Conservation (phyloP, 2,888 invertebrate genomes). For the Stenichneumon culpator region DNA sequence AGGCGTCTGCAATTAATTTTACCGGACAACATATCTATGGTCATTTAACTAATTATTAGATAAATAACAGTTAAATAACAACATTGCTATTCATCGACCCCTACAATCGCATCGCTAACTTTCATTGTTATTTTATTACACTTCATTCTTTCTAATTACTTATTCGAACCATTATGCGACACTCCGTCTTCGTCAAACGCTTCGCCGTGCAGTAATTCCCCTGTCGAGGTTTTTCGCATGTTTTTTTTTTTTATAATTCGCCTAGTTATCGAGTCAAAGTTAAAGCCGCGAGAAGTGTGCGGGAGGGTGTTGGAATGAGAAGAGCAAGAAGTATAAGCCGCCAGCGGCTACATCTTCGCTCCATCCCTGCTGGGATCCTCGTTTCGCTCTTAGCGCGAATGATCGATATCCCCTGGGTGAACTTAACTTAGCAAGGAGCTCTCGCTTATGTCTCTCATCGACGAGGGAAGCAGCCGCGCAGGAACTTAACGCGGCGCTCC, state of each 20-base stretch:
- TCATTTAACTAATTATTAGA: too few species aligned
- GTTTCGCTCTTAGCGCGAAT: constrained; percentile 21
- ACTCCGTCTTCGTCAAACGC: neutral
- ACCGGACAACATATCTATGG: too few species aligned
- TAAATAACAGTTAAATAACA: too few species aligned
- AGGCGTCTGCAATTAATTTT: too few species aligned
- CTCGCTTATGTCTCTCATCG: constrained; percentile 52
- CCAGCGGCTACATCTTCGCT: constrained; percentile 20
- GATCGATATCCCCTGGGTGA: constrained; percentile 49
- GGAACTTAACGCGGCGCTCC: constrained; percentile 13
- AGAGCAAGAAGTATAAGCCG: constrained; percentile 41
- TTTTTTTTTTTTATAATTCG: constrained; percentile 17
- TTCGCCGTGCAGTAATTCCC: constrained; percentile 17
- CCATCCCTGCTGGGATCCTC: constrained; percentile 27
- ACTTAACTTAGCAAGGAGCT: constrained; percentile 52
- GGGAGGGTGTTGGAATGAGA: constrained; percentile 10
- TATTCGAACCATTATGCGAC: constrained; percentile 10
- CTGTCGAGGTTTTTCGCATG: constrained; percentile 1
- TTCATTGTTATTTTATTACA: neutral
- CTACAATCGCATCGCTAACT: neutral
- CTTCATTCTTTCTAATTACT: constrained; percentile 1
- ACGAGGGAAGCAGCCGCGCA: neutral
- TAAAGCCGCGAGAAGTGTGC: constrained; percentile 25
- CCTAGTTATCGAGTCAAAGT: constrained; percentile 51
- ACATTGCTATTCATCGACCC: too few species aligned